Percentiles rank a stretch among this genome's conserved stretches.
Evolutionary conservation across 2,113 vertebrate species (phyloP).

Genomic region (Gymnogyps californianus): DNA sequence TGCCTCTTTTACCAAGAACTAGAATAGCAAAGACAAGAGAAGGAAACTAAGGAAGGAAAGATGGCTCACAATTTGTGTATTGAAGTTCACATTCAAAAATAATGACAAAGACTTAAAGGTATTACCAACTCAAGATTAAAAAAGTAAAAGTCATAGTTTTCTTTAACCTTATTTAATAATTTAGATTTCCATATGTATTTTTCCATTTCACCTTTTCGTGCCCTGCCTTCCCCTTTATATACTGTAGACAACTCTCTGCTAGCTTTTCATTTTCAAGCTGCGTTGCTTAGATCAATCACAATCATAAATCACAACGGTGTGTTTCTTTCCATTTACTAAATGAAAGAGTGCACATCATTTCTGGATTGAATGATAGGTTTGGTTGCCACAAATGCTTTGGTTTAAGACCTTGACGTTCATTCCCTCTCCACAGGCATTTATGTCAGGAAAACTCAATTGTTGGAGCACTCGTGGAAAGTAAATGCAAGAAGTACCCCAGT

Average conservation of each 20-base stretch:
- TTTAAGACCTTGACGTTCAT: neutral
- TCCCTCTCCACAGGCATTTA: neutral
- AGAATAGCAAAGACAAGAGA: neutral
- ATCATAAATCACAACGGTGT: neutral
- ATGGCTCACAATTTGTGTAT: neutral
- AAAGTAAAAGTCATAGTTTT: neutral
- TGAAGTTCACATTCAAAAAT: neutral
- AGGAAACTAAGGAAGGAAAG: neutral
- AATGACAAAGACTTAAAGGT: neutral
- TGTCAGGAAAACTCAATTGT: neutral
- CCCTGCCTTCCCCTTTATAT: neutral
- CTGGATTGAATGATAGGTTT: neutral
- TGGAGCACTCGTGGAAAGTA: neutral
- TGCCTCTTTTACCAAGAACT: neutral
- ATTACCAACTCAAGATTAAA: neutral
- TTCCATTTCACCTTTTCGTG: neutral
- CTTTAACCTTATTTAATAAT: neutral
- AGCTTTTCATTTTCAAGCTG: neutral
- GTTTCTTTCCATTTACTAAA: neutral
- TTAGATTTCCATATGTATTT: neutral
- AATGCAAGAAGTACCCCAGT: neutral
- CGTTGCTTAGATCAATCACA: neutral
- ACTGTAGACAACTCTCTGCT: neutral
- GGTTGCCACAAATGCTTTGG: neutral
- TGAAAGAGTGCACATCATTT: neutral